Evolutionary conservation across 2,113 vertebrate species (phyloP).

Genomic region (Odobenus rosmarus): DNA sequence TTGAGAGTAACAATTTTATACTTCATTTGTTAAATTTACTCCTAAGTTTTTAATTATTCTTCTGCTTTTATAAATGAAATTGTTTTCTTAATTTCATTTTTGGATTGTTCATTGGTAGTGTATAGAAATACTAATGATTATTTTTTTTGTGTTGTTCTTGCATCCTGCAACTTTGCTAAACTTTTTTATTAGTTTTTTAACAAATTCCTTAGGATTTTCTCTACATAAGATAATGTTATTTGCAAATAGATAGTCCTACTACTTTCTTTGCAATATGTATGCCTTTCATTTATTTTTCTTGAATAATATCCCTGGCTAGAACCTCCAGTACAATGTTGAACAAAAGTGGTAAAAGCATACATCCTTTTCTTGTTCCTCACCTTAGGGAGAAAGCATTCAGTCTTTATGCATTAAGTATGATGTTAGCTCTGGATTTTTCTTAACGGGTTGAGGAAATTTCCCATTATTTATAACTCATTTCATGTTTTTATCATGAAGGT

Average conservation of each 20-base stretch:
- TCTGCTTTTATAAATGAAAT: not conserved
- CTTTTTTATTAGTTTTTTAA: not conserved
- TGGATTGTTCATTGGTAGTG: not conserved
- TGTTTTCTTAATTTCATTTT: not conserved
- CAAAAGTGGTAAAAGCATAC: not conserved
- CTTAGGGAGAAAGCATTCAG: not conserved
- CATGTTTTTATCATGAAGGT: not conserved
- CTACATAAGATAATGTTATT: not conserved
- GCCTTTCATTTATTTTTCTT: not conserved
- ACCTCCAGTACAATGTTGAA: not conserved
- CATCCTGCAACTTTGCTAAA: not conserved
- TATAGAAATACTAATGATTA: not conserved
- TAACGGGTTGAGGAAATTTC: not conserved
- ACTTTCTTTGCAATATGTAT: not conserved
- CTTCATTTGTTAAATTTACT: not conserved
- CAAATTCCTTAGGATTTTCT: not conserved
- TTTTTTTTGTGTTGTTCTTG: not conserved
- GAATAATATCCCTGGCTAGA: not conserved
- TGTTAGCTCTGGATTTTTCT: not conserved
- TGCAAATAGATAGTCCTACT: not conserved
- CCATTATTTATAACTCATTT: not conserved
- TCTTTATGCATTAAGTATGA: not conserved
- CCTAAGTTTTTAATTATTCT: not conserved
- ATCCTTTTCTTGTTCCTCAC: not conserved
- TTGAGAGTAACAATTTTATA: not conserved